phyloP scores from a whole-genome alignment of 2,888 invertebrate species.

The Dione juno region DNA sequence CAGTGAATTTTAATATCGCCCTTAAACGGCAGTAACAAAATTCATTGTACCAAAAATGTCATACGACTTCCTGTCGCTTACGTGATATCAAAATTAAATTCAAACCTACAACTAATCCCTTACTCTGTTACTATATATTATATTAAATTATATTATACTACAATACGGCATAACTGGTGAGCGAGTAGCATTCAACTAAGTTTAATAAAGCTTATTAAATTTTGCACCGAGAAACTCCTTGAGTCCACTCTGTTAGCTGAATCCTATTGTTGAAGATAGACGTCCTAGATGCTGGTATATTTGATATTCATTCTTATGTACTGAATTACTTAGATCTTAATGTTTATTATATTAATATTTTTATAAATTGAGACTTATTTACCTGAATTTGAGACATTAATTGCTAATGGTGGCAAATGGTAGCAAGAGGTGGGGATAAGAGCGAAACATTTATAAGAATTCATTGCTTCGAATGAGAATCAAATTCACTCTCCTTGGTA shows the following conservation, averaged over 20 bases:
- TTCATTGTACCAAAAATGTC: neutral
- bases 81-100: neutral
- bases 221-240: conserved; percentile 19
- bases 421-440: no score
- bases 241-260: conserved; percentile 22
- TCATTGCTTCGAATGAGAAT: no score
- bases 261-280: conserved; percentile 24
- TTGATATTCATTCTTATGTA: conserved; percentile 7
- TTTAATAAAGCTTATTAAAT: conserved; percentile 29
- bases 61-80: neutral
- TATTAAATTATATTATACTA: conserved; percentile 16
- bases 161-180: conserved; percentile 21
- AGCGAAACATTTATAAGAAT: no score
- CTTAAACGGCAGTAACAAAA: neutral
- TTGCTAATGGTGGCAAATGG: no score
- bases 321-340: neutral
- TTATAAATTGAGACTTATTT: neutral
- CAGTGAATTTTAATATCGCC: neutral
- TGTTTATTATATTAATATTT: neutral
- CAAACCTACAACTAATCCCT: conserved; percentile 4
- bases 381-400: no score
- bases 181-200: conserved; percentile 21
- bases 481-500: no score
- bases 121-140: conserved; percentile 5
- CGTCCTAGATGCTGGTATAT: conserved; percentile 13